Percentiles rank a stretch among this genome's conserved stretches.
Conservation (phyloP, 2,113 vertebrate species). For the Podarcis cretensis region DNA sequence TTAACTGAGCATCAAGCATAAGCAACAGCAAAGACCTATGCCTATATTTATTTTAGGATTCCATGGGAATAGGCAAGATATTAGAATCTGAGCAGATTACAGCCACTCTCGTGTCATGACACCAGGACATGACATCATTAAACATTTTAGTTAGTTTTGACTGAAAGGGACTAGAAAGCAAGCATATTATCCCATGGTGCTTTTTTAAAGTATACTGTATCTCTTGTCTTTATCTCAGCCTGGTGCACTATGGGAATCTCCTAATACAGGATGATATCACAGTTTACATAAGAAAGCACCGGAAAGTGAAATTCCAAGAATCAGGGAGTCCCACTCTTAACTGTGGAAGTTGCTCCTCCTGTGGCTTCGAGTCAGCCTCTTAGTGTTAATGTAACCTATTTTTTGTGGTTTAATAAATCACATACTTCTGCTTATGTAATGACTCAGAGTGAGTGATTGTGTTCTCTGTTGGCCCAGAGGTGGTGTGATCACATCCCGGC, state of each 20-base stretch:
- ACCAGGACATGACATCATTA: slow-evolving; percentile 50
- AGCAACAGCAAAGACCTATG: slow-evolving; percentile 12
- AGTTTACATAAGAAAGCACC: slow-evolving; percentile 35
- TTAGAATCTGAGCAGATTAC: slow-evolving; percentile 38
- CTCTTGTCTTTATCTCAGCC: slow-evolving; percentile 20
- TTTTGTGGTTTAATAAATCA: slow-evolving; percentile 77
- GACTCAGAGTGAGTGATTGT: slow-evolving; percentile 77
- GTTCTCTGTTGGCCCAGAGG: slow-evolving; percentile 69
- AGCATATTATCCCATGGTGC: neutral
- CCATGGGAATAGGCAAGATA: slow-evolving; percentile 57
- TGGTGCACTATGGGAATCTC: slow-evolving; percentile 49
- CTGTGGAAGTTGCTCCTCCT: slow-evolving; percentile 51
- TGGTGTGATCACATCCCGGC: slow-evolving; percentile 64
- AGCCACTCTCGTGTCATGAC: slow-evolving; percentile 24
- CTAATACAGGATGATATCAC: slow-evolving; percentile 38
- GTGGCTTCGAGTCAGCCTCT: slow-evolving; percentile 70
- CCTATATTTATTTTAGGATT: slow-evolving; percentile 58
- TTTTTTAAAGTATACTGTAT: neutral
- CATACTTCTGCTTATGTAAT: slow-evolving; percentile 72
- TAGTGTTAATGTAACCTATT: slow-evolving; percentile 61
- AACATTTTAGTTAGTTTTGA: slow-evolving; percentile 46
- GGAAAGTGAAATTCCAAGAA: slow-evolving; percentile 52
- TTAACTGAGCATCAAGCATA: slow-evolving; percentile 27
- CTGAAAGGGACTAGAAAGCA: slow-evolving; percentile 47
- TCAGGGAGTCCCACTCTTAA: slow-evolving; percentile 58